A percentile compares a stretch with the other conserved stretches of the same genome.
These are phyloP conservation scores for Lemur catta DNA, from an alignment of 2,797 vertebrate species.

Conservation along the genomic window DNA sequence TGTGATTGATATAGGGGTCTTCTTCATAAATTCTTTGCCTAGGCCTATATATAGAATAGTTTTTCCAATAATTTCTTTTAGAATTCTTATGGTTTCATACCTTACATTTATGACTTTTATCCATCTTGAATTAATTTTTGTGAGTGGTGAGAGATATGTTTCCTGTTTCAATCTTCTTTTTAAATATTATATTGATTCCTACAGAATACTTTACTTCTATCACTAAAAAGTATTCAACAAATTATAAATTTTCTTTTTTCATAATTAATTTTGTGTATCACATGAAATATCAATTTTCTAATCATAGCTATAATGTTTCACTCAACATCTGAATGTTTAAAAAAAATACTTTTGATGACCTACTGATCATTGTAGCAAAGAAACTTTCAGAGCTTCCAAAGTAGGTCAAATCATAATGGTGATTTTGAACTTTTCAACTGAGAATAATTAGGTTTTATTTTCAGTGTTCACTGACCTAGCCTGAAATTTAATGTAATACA, in stretches of 20 bases:
- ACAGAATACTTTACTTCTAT: constrained; percentile 59
- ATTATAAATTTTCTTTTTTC: background rate
- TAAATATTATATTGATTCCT: constrained; percentile 48
- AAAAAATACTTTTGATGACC: background rate
- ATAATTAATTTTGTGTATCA: background rate
- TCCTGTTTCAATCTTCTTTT: background rate
- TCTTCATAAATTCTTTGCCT: too few relatives aligned
- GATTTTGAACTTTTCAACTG: constrained; percentile 91
- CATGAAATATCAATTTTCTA: background rate
- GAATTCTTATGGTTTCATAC: too few relatives aligned
- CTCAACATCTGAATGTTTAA: background rate
- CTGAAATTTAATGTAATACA: constrained; percentile 76
- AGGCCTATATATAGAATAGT: too few relatives aligned
- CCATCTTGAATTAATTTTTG: too few relatives aligned
- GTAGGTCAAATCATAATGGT: constrained; percentile 89
- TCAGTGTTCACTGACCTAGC: constrained; percentile 83
- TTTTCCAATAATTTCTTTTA: too few relatives aligned
- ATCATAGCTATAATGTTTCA: background rate
- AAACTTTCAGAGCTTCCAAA: constrained; percentile 81
- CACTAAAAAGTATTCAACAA: constrained; percentile 29
- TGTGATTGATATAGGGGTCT: too few relatives aligned
- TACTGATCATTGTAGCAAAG: constrained; percentile 55
- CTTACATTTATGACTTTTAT: too few relatives aligned
- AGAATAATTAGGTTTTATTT: constrained; percentile 88
- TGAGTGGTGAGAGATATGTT: too few relatives aligned